These are phyloP conservation scores for Loriculus beryllinus DNA, from an alignment of 2,797 vertebrate species.

Conservation along the genomic window DNA sequence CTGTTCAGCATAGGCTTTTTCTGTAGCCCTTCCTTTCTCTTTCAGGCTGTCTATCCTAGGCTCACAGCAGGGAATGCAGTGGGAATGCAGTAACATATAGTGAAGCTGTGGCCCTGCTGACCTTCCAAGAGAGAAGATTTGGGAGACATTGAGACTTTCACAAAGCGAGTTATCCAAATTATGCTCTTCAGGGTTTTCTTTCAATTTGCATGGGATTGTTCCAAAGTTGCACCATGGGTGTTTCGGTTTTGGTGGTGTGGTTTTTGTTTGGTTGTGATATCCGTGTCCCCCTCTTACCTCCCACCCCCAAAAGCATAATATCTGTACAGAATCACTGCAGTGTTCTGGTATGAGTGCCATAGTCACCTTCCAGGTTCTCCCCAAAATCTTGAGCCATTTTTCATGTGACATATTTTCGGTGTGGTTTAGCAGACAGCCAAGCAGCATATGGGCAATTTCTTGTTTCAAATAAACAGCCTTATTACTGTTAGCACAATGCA, in stretches of 20 bases:
- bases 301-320: not conserved
- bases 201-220: not conserved
- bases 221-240: not conserved
- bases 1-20: not conserved
- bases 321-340: not conserved
- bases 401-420: not conserved
- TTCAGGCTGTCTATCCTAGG: not conserved
- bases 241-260: not conserved
- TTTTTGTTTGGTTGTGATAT: not conserved
- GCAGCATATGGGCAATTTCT: not conserved
- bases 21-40: not conserved
- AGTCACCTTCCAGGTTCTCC: not conserved
- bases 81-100: not conserved
- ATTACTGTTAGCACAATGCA: not conserved
- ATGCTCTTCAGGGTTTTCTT: not conserved
- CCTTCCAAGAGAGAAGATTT: not conserved
- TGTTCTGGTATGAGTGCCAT: not conserved
- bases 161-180: not conserved
- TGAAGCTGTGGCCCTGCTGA: not conserved
- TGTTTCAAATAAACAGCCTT: not conserved
- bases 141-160: not conserved
- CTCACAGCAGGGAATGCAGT: not conserved
- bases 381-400: not conserved
- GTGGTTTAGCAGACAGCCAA: not conserved
- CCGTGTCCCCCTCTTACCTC: not conserved